A percentile compares a stretch with the other conserved stretches of the same genome.
Evolutionary conservation across 1,140 invertebrate species (phyloP).

Genomic region (Solenopsis fugax): DNA sequence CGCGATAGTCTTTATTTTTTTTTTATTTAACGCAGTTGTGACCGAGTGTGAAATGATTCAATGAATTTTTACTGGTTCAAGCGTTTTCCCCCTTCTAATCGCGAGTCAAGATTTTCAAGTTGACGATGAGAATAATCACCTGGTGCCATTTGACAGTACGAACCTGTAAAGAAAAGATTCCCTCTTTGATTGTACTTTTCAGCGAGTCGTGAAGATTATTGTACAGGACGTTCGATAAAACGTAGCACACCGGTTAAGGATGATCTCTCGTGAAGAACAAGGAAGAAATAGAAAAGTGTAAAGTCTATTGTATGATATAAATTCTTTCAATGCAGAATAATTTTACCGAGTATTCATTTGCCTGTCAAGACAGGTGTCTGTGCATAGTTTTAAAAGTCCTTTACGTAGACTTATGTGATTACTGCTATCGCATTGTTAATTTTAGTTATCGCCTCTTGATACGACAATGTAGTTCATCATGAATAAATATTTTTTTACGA

Average conservation of each 20-base stretch:
- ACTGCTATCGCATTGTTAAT: neutral
- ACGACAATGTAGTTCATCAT: neutral
- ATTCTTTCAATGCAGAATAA: neutral
- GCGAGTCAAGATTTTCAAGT: neutral
- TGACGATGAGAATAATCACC: constrained; percentile 74
- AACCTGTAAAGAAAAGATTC: constrained; percentile 79
- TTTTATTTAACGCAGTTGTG: neutral
- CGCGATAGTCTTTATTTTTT: neutral
- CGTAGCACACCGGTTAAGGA: neutral
- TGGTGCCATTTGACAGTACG: constrained; percentile 85
- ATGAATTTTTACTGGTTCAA: neutral
- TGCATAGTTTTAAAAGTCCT: neutral
- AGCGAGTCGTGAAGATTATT: constrained; percentile 7
- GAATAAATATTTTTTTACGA: neutral
- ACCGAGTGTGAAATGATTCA: neutral
- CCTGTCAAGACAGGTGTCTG: neutral
- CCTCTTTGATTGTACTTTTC: neutral
- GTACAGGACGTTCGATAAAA: neutral
- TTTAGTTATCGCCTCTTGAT: neutral
- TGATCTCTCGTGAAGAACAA: neutral
- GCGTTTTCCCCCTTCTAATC: neutral
- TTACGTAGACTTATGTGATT: neutral
- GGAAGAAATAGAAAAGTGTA: neutral
- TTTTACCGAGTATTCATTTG: neutral
- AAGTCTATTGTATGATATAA: neutral